Base-by-base conservation (phyloP, 2,113 vertebrate species). In the Cottus gobio region DNA sequence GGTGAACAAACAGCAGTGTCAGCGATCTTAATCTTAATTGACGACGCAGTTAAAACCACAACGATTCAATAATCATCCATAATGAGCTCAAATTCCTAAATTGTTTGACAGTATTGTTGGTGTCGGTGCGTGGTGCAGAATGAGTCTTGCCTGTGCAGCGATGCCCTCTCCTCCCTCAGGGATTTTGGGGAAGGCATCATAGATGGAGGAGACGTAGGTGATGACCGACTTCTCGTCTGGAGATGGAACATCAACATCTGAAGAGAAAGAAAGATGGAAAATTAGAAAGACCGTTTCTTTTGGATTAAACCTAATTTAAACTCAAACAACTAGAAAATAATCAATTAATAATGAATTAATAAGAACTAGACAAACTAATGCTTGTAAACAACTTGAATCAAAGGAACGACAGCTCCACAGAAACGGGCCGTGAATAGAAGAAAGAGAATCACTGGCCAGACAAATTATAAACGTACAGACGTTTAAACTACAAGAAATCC, bases 211-310 rank as follows among this genome's bases (percentile, higher is more conserved):
- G 89, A 99, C 98, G 0, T 99, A 99, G 66, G 98, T 99, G 93
- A 99, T 99, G 83, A 99, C 97, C 0, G 98, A 99, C 91, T 99
- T 99, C 93, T 99, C 98, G 73, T 99, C 98, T 0, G 98, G 98
- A 74, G 96, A 97, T 15, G 96, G 94, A 26, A 99, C 98, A 3
- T 99, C 98, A 70, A 99, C 98, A 0, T 99, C 98, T 99, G 91
- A 5, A n/a, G 10, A 75, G 46, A 57, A 5, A 39, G 12, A 68
- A n/a, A 37, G 4, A 28, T 1, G 7, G 15, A 82, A 13, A 8
- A 34, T 61, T 48, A 63, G 13, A n/a, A 44, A n/a, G 44, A 44
- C 12, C 13, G 42, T 37, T 37, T 34, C 4, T 5, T 34, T 34
- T 34, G 2, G 34, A 34, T 34, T 34, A 31, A 31, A 31, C 30